Base-by-base conservation (phyloP, 2,888 invertebrate species). In the Ariolimax columbianus region DNA sequence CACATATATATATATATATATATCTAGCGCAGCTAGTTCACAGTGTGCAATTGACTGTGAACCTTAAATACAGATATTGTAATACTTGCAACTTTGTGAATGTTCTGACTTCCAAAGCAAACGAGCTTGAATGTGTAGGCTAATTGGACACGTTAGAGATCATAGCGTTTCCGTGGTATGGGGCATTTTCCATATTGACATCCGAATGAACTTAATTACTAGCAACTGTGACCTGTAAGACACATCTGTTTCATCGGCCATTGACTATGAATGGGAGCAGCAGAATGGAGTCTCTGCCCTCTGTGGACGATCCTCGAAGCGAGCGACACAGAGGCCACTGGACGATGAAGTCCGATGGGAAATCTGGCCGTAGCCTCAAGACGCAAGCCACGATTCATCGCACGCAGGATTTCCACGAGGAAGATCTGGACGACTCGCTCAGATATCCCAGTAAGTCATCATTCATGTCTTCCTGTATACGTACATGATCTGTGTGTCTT, bases 301-400 rank as follows among this genome's bases (percentile, higher is more conserved):
- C 68, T 7, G 26, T 43, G 7, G 79, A 79, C 17, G 79, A 79
- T 14, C 2, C 66, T 9, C 79, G 79, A 14, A 30, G 23, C 36
- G 81, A 81, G 17, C 55, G 55, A 2, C 59, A 68, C n/a, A 40
- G 80, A 51, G 55, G 83, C 36, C 55, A 86, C 68, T 83, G 86
- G 83, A 66, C 83, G 47, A 78, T 78, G 78, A 51, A 83, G 51
- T 59, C 86, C 38, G 73, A 77, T 43, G 55, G 79, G 51, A 79
- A 68, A 36, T 17, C 55, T 75, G 38, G 43, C 73, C 83, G 75
- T 51, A 72, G 86, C 51, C 63, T 82, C 14, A 82, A 82, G 63
- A 82, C 82, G 0, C 55, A 82, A 38, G 82, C 82, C 33, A 59
- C 75, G 82, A 43, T 82, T 26, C 82, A 82, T 33, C 59, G 73